Conservation (phyloP, 2,888 invertebrate genomes). For the Dicranocentrus wangi region DNA sequence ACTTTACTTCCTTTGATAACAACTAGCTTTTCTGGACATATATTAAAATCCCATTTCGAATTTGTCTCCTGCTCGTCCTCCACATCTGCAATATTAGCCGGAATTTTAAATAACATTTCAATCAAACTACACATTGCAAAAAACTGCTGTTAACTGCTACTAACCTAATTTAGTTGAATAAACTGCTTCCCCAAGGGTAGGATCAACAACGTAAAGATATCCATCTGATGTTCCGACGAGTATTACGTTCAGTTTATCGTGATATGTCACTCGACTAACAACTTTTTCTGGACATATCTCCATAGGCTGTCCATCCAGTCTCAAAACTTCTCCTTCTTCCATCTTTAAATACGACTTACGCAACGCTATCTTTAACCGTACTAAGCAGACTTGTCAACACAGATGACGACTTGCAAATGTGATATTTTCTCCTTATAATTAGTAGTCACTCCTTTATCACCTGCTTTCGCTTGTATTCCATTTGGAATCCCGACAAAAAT, state of each 20-base stretch:
- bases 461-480: too few relatives aligned
- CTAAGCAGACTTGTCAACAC: too few relatives aligned
- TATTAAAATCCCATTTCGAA: conserved; percentile 63
- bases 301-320: conserved; percentile 69
- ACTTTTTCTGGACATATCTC: conserved; percentile 69
- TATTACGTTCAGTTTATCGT: conserved; percentile 73
- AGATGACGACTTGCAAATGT: too few relatives aligned
- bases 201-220: conserved; percentile 73
- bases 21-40: conserved; percentile 86
- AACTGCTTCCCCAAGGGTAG: conserved; percentile 72
- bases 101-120: too few relatives aligned
- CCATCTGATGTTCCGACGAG: conserved; percentile 72
- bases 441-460: too few relatives aligned
- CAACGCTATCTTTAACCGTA: too few relatives aligned
- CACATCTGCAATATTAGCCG: conserved; percentile 21
- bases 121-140: not conserved
- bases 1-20: conserved; percentile 88
- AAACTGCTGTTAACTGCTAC: not conserved
- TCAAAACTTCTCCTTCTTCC: conserved; percentile 61
- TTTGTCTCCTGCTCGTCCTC: conserved; percentile 31
- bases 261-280: conserved; percentile 72
- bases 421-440: too few relatives aligned
- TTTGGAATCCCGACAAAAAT: too few relatives aligned
- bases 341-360: too few relatives aligned
- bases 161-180: conserved; percentile 69